A percentile compares a stretch with the other conserved stretches of the same genome.
These are phyloP conservation scores for Manis pentadactyla DNA, from an alignment of 2,797 vertebrate genomes.

Conservation along the genomic window DNA sequence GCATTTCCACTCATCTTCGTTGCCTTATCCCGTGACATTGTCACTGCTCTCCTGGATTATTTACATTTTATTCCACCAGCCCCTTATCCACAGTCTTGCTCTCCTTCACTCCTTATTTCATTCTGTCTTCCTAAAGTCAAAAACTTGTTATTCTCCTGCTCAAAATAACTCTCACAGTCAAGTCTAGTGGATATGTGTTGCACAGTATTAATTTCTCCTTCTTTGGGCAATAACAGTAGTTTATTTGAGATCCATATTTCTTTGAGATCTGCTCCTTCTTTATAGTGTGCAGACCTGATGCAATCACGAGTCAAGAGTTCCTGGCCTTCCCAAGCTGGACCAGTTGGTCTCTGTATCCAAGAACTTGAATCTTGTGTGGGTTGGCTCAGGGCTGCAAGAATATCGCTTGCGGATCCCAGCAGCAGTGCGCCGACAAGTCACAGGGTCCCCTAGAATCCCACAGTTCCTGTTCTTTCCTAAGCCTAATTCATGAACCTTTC, in stretches of 20 bases:
- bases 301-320: background rate
- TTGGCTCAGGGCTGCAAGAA: background rate
- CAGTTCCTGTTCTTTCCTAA: background rate
- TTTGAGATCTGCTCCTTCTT: background rate
- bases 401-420: background rate
- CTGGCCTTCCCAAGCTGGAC: background rate
- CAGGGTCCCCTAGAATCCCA: background rate
- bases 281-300: background rate
- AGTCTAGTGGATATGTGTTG: background rate
- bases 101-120: background rate
- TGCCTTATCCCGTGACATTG: too few relatives aligned
- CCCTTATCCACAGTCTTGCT: background rate
- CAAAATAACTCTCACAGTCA: background rate
- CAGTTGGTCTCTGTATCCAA: background rate
- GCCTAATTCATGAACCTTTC: background rate
- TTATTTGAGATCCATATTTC: background rate
- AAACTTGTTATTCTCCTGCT: background rate
- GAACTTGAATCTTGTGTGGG: background rate
- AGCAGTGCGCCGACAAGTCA: background rate
- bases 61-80: background rate
- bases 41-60: background rate
- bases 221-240: background rate
- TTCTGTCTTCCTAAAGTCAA: background rate
- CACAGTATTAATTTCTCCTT: background rate
- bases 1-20: background rate